Conservation (phyloP, 2,888 invertebrate genomes). For the Synanthedon formicaeformis region DNA sequence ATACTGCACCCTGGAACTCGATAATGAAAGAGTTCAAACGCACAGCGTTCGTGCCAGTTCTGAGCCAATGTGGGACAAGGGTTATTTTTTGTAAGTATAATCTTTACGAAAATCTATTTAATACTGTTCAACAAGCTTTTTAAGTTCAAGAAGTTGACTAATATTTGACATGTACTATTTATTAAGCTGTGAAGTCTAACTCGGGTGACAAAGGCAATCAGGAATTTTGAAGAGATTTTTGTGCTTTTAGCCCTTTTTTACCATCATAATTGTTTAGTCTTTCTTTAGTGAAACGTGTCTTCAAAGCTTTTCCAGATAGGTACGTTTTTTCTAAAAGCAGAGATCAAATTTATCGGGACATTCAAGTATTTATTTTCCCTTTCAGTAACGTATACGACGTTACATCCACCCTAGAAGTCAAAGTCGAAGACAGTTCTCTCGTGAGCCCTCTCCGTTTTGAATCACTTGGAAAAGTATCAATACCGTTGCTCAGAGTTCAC, state of each 20-base stretch:
- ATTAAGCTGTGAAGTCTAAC: not conserved
- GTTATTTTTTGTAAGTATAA: conserved; percentile 45
- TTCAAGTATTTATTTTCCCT: conserved; percentile 5
- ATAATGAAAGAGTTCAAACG: conserved; percentile 51
- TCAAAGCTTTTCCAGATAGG: too few species aligned
- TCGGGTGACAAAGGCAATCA: not conserved
- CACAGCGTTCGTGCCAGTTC: conserved; percentile 22
- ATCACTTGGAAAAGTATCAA: conserved; percentile 41
- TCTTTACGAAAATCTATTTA: too few species aligned
- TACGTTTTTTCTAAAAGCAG: too few species aligned
- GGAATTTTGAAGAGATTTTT: too few species aligned
- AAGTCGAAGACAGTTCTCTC: conserved; percentile 39
- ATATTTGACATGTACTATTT: not conserved
- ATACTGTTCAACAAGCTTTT: not conserved
- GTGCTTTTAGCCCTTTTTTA: too few species aligned
- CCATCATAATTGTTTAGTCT: too few species aligned
- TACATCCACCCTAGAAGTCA: conserved; percentile 44
- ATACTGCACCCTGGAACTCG: conserved; percentile 47
- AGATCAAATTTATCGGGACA: too few species aligned
- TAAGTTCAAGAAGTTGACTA: not conserved
- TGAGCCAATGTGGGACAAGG: conserved; percentile 48
- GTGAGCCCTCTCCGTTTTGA: conserved; percentile 26
- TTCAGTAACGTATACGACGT: conserved; percentile 54
- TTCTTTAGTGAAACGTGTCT: too few species aligned
- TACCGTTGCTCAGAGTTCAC: conserved; percentile 42